Evolutionary conservation across 2,113 vertebrate genomes (phyloP).

Genomic region (Alethe castanea): DNA sequence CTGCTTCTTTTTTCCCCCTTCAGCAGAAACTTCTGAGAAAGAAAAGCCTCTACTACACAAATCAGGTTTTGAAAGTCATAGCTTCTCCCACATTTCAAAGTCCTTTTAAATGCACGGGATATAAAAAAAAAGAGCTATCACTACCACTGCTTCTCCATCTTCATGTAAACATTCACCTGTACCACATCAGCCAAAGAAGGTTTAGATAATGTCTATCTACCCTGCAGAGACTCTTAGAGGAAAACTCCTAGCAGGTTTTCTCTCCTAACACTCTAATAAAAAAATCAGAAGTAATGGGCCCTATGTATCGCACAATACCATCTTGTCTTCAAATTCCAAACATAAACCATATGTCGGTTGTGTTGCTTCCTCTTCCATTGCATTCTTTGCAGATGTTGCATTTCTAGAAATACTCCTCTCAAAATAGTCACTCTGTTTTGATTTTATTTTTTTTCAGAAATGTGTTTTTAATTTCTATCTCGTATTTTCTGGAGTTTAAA

Average conservation of each 20-base stretch:
- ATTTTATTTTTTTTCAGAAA: neutral
- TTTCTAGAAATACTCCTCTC: constrained; percentile 3
- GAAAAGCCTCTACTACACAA: neutral
- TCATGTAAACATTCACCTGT: neutral
- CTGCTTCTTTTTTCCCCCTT: neutral
- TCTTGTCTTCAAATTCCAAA: constrained; percentile 7
- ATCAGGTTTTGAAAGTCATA: neutral
- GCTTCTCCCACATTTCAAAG: neutral
- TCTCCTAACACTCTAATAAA: neutral
- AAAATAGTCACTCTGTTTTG: neutral
- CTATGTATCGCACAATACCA: neutral
- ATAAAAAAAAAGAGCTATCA: neutral
- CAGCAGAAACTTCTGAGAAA: neutral
- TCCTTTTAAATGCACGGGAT: neutral
- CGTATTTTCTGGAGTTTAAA: neutral
- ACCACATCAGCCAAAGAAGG: neutral
- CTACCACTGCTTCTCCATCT: neutral
- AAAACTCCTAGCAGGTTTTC: neutral
- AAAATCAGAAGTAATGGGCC: neutral
- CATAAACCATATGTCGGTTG: neutral
- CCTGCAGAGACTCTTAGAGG: neutral
- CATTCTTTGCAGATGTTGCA: neutral
- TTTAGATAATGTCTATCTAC: neutral
- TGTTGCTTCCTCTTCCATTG: neutral
- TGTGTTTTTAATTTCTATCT: constrained; percentile 21